Base-by-base conservation (phyloP, 1,140 invertebrate genomes). In the Drosophila lacteicornis region DNA sequence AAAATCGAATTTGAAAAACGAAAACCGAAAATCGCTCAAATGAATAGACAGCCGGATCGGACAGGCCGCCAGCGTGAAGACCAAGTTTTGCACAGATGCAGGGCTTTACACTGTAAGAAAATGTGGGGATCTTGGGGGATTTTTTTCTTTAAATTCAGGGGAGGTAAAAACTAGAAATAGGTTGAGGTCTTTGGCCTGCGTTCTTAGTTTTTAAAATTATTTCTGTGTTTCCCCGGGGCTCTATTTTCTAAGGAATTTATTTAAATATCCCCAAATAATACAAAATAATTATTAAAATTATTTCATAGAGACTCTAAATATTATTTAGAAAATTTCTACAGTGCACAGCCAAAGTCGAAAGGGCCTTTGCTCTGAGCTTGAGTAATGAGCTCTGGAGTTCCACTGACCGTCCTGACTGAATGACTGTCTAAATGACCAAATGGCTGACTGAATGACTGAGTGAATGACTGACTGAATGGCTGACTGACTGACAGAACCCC, bases 11-110 rank as follows among this genome's bases (percentile, higher is more conserved):
- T 46, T 74, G 22, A 65, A 63, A 68, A 83, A 62, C 33, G 33
- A 83, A 53, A 51, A 33, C 19, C 53, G 53, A 56, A 56, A 56
- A 56, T 56, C 51, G 62, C 49, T 73, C 57, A 73, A 82, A 87
- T 82, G 69, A 86, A 86, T 86, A 86, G 83, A 87, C 83, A 86
- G 81, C 76, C 83, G 81, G 63, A 86, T 86, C 83, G 80, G 80
- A 86, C 83, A 86, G 47, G 79, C 63, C 71, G 61, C 45, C 49
- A 78, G 40, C 33, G 27, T 57, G 27, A 50, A 66, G 46, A 38
- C 15, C 36, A 45, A 49, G 38, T 46, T 55, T 42, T 40, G 36
- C 53, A 40, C 45, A 43, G 30, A 46, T 67, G 40, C 40, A 68
- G 15, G 49, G 49, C 38, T 2, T 0, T 55, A 27, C 67, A 70